These are phyloP conservation scores for Listronotus bonariensis DNA, from an alignment of 1,140 invertebrate genomes.

Conservation along the genomic window DNA sequence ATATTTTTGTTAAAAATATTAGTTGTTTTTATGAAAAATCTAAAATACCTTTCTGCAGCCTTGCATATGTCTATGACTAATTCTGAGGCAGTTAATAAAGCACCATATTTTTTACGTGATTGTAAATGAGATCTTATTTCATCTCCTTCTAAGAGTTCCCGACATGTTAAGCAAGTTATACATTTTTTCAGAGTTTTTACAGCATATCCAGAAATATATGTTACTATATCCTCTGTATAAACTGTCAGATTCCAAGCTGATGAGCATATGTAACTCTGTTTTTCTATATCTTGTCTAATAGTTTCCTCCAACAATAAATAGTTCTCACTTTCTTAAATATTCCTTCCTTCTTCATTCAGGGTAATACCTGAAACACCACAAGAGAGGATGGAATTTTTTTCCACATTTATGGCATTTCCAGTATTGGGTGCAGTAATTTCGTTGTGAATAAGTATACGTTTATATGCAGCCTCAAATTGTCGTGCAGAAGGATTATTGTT, in stretches of 20 bases:
- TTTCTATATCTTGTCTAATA: constrained; percentile 11
- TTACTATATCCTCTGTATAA: constrained; percentile 28
- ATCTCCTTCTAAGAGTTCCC: too few relatives aligned
- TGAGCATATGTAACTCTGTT: not conserved
- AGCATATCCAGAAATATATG: constrained; percentile 33
- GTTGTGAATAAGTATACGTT: constrained; percentile 14
- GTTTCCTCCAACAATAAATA: not conserved
- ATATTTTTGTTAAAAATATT: too few relatives aligned
- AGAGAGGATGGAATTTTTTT: not conserved
- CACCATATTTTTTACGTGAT: too few relatives aligned
- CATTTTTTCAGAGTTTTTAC: constrained; percentile 32
- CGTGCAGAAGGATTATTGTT: constrained; percentile 52
- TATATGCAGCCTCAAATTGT: constrained; percentile 47
- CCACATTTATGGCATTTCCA: too few relatives aligned
- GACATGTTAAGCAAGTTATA: constrained; percentile 8
- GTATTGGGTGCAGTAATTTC: not conserved
- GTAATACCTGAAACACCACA: too few relatives aligned
- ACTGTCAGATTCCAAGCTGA: constrained; percentile 17
- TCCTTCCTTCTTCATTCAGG: not conserved
- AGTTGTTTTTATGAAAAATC: too few relatives aligned
- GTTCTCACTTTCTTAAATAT: constrained; percentile 5
- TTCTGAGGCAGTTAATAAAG: too few relatives aligned
- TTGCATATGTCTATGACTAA: too few relatives aligned
- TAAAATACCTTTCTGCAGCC: too few relatives aligned
- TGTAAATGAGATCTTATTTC: too few relatives aligned